Evolutionary conservation across 2,797 vertebrate genomes (phyloP), one percentile per base, ranked within the genome.

Genomic region (Bovichtus variegatus): DNA sequence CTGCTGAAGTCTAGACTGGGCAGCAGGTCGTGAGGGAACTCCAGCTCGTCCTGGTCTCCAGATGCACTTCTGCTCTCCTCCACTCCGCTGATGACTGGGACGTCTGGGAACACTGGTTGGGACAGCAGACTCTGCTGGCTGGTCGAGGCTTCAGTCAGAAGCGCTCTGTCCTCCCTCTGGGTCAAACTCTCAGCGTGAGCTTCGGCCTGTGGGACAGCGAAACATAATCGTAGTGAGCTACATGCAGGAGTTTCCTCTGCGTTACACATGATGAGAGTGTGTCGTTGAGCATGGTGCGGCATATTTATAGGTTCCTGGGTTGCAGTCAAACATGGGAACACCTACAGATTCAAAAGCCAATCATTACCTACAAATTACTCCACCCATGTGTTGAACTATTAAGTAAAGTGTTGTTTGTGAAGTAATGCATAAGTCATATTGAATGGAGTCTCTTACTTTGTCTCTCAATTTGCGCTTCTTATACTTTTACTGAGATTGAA

Each of bases 21-120:
- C 58, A 96, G 93, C 80, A 96, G 88, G 83, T 96, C 95, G 47
- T 96, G 95, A 55, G 95, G 94, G 90, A 96, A 96, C 92, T 95
- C 95, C 0, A 96, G 90, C 82, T 96, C 81, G 18, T 74, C 95
- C 27, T 72, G 71, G n/a, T 87, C 80, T 63, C 36, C 61, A 55
- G 85, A 41, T 71, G 73, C 55, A 71, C 85, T 25, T 51, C 59
- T 5, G 59, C 55, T 85, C 69, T 89, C 89, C 78, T 90, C 92
- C 71, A 89, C 85, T 12, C 92, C 92, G 0, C 77, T 68, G 80
- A 87, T n/a, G 67, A 93, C 91, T 11, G 89, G 69, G 76, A 92
- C 76, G 63, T 93, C 92, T 62, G 78, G 84, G 54, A 92, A 78
- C 74, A 87, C 51, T 0, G 92, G 75, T 27, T 75, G 82, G 19